These are phyloP conservation scores for Drosophila insularis DNA, from an alignment of 1,140 invertebrate genomes.

Conservation along the genomic window DNA sequence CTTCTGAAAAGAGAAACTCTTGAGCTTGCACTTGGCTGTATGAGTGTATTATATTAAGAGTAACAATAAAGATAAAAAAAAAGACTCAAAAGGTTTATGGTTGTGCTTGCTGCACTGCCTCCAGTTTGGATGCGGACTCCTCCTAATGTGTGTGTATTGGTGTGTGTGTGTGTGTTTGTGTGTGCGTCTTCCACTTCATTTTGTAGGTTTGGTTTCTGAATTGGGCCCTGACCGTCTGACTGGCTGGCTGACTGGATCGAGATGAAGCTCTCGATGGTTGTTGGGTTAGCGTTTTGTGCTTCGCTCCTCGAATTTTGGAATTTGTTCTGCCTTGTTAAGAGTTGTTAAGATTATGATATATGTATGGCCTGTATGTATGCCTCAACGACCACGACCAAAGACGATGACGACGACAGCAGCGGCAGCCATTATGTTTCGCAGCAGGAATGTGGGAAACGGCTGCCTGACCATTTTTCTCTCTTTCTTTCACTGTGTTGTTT, in stretches of 20 bases:
- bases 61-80: constrained; percentile 12
- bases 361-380: constrained; percentile 53
- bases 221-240: constrained; percentile 64
- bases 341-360: constrained; percentile 82
- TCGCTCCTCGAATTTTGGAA: constrained; percentile 77
- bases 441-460: constrained; percentile 77
- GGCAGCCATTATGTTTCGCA: constrained; percentile 80
- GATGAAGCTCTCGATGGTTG: constrained; percentile 12
- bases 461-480: constrained; percentile 70
- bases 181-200: constrained; percentile 63
- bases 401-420: constrained; percentile 56
- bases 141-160: constrained; percentile 8
- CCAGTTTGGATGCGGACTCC: constrained; percentile 38
- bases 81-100: constrained; percentile 1
- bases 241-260: constrained; percentile 64
- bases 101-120: constrained; percentile 6
- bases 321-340: constrained; percentile 82
- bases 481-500: not conserved
- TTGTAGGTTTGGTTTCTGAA: constrained; percentile 46
- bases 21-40: not conserved
- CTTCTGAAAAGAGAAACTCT: not conserved
- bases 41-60: not conserved
- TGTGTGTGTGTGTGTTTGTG: constrained; percentile 46
- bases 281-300: constrained; percentile 25
- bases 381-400: constrained; percentile 27